phyloP scores from a whole-genome alignment of 2,113 vertebrate genomes.

The Dinomys branickii region DNA sequence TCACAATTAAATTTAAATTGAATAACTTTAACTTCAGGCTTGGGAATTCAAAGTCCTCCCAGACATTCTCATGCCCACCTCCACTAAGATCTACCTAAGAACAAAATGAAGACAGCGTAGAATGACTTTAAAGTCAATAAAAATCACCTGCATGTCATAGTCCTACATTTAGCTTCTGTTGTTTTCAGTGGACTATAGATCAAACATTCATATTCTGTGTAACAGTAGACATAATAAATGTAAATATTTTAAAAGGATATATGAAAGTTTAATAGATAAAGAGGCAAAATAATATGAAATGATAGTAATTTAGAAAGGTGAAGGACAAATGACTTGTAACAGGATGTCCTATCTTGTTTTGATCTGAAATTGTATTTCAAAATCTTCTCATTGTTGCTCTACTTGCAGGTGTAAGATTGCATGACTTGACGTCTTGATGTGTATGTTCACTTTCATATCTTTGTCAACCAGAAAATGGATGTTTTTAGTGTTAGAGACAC shows the following conservation, averaged over 20 bases:
- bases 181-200: neutral
- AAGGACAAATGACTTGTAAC: rapidly evolving
- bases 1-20: neutral
- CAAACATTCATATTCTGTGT: neutral
- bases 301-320: neutral
- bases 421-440: no score
- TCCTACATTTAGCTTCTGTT: neutral
- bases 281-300: neutral
- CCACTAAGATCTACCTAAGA: neutral
- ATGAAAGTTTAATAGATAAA: neutral
- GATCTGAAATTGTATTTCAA: neutral
- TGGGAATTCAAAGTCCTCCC: neutral
- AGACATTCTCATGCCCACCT: neutral
- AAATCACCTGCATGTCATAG: neutral
- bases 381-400: neutral
- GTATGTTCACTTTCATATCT: neutral
- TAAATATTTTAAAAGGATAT: neutral
- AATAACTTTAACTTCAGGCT: neutral
- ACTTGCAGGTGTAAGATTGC: neutral
- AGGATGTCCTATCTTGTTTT: neutral
- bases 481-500: neutral
- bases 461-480: neutral
- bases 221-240: neutral
- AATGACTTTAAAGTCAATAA: neutral
- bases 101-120: neutral